Evolutionary conservation across 2,888 invertebrate species (phyloP), one percentile per base, ranked within the genome.

Genomic region (Gasteruption jaculator): DNA sequence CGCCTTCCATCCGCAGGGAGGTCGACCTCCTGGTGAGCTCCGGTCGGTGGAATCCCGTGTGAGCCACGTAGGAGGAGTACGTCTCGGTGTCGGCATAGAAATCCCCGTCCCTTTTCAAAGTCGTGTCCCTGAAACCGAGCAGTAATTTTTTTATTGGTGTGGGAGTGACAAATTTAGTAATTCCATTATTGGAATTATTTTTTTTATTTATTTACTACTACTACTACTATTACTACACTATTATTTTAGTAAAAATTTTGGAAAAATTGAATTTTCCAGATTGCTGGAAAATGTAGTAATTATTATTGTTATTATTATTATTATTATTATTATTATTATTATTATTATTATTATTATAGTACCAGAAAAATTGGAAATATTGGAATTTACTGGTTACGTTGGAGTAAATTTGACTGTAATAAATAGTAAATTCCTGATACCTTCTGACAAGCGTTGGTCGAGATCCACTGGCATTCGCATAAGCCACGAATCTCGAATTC

Each of bases 1-100:
- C 71, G n/a, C 77, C 78, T 53, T 76, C 76, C 53, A 76, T 63
- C 50, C 70, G 72, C 38, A 78, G 54, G 22, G 73, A 73, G 5
- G 75, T 74, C 3, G 71, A 62, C 42, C 71, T 61, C 42, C 72
- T 70, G 4, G 64, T 63, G 21, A 77, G 59, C 16, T 72, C 65
- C 4, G 73, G 63, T 11, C 73, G 64, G 43, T 72, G 71, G 6
- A 57, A 52, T n/a, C 75, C 65, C 29, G 72, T 60, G 55, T 74
- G 72, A 15, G 72, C 61, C 22, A 74, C 70, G 48, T 74, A 77
- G 34, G 71, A 59, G 27, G 75, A 75, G 38, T 68, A 71, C 35
- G 73, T 65, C 58, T 77, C 76, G n/a, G 76, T 66, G 16, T 57
- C 55, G 20, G 60, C 55, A 52, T 59, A 62, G 45, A 68, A 59